Percentiles rank a stretch among this genome's conserved stretches.
Conservation (phyloP, 2,888 invertebrate species). For the Noctua fimbriata region DNA sequence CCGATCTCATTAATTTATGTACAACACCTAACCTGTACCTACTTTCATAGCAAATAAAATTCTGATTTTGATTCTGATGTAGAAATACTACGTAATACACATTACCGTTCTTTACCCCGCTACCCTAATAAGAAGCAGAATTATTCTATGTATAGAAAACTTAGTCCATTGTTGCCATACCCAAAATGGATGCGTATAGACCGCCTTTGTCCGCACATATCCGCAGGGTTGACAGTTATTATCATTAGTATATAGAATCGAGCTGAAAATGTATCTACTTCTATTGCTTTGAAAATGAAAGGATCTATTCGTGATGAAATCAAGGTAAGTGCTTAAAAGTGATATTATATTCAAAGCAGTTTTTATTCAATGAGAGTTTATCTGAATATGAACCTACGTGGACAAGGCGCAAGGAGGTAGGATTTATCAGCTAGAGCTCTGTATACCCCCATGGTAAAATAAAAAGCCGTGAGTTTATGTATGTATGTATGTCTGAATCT, state of each 20-base stretch:
- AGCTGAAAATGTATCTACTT: slow-evolving; percentile 8
- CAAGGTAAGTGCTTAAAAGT: not conserved
- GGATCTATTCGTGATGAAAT: not conserved
- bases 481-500: not conserved
- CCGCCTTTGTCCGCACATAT: slow-evolving; percentile 14
- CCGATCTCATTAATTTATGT: too few species aligned
- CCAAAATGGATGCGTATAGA: slow-evolving; percentile 42
- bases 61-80: too few species aligned
- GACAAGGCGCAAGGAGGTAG: not conserved
- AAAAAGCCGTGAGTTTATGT: too few species aligned
- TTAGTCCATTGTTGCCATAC: slow-evolving; percentile 42
- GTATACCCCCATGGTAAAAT: too few species aligned
- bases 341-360: not conserved
- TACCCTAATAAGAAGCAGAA: slow-evolving; percentile 26
- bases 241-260: slow-evolving; percentile 3
- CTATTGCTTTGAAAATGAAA: slow-evolving; percentile 4
- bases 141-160: slow-evolving; percentile 47
- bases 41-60: too few species aligned
- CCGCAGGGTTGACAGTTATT: slow-evolving; percentile 40
- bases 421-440: not conserved
- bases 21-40: too few species aligned
- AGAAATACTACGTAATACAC: slow-evolving; percentile 3
- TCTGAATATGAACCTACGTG: not conserved
- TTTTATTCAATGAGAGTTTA: not conserved
- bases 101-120: not conserved